A percentile compares a stretch with the other conserved stretches of the same genome.
These are phyloP conservation scores for Hydrophis major DNA, from an alignment of 2,797 vertebrate genomes.

Conservation along the genomic window DNA sequence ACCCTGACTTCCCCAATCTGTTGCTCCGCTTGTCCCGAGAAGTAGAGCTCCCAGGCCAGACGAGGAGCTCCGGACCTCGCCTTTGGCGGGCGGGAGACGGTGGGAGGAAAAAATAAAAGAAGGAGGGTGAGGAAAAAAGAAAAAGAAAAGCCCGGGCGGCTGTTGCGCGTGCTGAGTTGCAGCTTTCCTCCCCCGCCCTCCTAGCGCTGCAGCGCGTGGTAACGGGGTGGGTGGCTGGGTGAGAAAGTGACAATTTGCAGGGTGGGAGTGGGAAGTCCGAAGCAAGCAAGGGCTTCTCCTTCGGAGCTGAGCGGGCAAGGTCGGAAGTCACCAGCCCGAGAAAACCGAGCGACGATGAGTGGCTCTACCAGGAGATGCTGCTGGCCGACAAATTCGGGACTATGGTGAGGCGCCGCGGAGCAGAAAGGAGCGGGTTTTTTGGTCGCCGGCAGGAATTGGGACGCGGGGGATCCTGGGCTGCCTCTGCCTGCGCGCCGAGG, in stretches of 20 bases:
- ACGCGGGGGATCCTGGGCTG: conserved; percentile 7
- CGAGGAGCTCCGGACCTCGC: no score
- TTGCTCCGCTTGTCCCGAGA: neutral
- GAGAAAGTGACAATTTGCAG: neutral
- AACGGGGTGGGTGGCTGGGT: neutral
- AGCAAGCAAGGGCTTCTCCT: neutral
- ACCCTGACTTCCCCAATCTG: neutral
- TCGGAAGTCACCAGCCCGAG: neutral
- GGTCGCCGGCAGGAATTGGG: conserved; percentile 23
- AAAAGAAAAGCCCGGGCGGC: neutral
- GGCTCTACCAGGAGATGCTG: neutral
- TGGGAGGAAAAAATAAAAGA: neutral
- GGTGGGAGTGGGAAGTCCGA: neutral
- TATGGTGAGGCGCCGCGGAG: neutral
- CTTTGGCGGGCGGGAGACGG: neutral
- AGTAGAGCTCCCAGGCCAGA: neutral
- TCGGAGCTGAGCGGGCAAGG: neutral
- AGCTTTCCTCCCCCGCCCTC: neutral
- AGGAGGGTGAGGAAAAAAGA: fast-evolving
- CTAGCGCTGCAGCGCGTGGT: neutral
- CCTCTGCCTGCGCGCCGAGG: neutral
- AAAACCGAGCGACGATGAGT: neutral
- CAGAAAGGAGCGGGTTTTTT: neutral
- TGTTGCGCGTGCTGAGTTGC: neutral
- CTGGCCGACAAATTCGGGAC: neutral